Percentiles rank a stretch among this genome's conserved stretches.
Evolutionary conservation across 2,113 vertebrate genomes (phyloP).

Genomic region (Melanotaenia duboulayi): DNA sequence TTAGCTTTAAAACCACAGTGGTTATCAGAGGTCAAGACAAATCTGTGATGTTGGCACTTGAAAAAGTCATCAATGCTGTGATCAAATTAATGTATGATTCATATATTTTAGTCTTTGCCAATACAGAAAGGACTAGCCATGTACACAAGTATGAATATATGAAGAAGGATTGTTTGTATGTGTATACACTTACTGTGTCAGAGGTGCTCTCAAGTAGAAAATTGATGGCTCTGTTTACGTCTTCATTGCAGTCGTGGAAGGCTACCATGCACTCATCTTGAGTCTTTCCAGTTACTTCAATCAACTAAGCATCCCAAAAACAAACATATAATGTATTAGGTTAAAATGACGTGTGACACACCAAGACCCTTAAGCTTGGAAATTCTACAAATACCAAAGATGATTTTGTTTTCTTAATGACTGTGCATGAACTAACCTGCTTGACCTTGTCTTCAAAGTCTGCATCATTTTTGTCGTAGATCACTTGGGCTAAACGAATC

Average conservation of each 20-base stretch:
- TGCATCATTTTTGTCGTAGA: constrained; percentile 95
- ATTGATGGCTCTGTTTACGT: constrained; percentile 97
- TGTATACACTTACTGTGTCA: constrained; percentile 84
- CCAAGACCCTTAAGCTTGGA: neutral
- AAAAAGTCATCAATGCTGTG: neutral
- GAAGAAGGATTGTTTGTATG: neutral
- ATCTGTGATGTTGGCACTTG: neutral
- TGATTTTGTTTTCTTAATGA: neutral
- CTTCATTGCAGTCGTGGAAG: constrained; percentile 94
- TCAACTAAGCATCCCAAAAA: constrained; percentile 82
- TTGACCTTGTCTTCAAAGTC: constrained; percentile 98
- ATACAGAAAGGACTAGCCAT: neutral
- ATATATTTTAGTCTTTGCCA: neutral
- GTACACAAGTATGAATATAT: neutral
- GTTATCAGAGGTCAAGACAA: too few relatives aligned
- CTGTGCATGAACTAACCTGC: constrained; percentile 78
- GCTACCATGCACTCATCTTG: constrained; percentile 96
- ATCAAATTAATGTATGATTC: neutral
- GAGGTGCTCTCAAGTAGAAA: constrained; percentile 92
- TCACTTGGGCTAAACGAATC: constrained; percentile 96
- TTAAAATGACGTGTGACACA: neutral
- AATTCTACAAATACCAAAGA: neutral
- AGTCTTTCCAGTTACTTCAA: constrained; percentile 96
- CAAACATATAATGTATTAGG: rapidly evolving
- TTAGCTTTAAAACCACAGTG: too few relatives aligned